Evolutionary conservation across 2,797 vertebrate genomes (phyloP).

Genomic region (Phataginus tricuspis): DNA sequence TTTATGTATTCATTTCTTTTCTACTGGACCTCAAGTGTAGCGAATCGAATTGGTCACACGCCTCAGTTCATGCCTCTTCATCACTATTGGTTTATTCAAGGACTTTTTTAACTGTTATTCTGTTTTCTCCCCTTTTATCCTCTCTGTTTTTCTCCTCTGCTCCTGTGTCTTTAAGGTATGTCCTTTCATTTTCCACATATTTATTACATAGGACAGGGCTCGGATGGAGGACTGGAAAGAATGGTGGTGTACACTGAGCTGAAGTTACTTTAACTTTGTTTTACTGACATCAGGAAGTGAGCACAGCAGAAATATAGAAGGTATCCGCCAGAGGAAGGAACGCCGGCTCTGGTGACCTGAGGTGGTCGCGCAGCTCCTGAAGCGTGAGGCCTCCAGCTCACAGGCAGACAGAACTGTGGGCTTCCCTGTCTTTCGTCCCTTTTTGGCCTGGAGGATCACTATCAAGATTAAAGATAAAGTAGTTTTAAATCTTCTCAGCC

Average conservation of each 20-base stretch:
- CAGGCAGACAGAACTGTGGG: neutral
- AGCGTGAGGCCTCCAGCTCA: neutral
- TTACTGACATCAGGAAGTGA: neutral
- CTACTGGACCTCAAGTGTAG: neutral
- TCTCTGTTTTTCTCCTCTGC: neutral
- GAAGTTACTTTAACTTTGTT: neutral
- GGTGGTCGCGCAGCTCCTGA: neutral
- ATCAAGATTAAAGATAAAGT: neutral
- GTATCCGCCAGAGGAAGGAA: neutral
- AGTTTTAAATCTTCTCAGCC: neutral
- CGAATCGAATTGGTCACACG: neutral
- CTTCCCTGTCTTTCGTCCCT: conserved; percentile 24
- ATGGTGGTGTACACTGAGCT: neutral
- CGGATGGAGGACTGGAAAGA: neutral
- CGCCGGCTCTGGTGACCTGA: neutral
- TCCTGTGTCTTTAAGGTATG: neutral
- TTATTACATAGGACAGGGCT: neutral
- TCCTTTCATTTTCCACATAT: neutral
- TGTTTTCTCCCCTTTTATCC: neutral
- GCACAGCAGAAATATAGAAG: neutral
- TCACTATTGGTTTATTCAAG: neutral
- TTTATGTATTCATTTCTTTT: neutral
- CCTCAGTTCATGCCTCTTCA: neutral
- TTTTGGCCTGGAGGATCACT: neutral
- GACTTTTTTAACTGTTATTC: neutral